Percentiles rank a stretch among this genome's conserved stretches.
These are phyloP conservation scores for Abrostola tripartita DNA, from an alignment of 2,888 invertebrate genomes.

Conservation along the genomic window DNA sequence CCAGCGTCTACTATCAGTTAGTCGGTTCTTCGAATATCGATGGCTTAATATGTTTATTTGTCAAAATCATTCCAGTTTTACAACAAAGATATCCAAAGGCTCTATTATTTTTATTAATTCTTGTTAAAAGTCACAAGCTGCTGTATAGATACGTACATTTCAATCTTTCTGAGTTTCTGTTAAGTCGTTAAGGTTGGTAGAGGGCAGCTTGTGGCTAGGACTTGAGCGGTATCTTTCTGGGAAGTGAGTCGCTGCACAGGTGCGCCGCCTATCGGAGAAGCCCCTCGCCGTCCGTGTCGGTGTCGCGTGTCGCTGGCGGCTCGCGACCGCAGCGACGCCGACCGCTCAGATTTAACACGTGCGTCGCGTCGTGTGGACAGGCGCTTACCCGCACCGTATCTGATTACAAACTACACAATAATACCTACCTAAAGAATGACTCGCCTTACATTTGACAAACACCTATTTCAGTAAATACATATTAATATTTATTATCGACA, in stretches of 20 bases:
- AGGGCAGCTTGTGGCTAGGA: background rate
- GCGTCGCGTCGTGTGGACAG: background rate
- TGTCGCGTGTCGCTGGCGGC: background rate
- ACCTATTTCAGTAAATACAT: background rate
- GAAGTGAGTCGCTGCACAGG: background rate
- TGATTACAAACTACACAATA: background rate
- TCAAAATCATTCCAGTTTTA: too few relatives aligned
- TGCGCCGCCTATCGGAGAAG: background rate
- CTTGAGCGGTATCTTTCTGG: background rate
- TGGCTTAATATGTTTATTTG: too few relatives aligned
- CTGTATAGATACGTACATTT: background rate
- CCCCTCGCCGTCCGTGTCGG: background rate
- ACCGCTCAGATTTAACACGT: constrained; percentile 12
- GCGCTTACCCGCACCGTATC: constrained; percentile 3
- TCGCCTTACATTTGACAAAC: too few relatives aligned
- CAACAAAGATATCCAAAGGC: too few relatives aligned
- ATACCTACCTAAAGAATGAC: background rate
- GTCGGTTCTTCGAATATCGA: too few relatives aligned
- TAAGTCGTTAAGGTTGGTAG: too few relatives aligned
- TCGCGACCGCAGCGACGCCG: background rate
- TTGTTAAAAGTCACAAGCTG: too few relatives aligned
- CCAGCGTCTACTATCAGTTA: too few relatives aligned
- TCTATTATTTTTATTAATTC: too few relatives aligned
- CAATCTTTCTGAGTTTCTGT: background rate
- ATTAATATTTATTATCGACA: background rate